These are phyloP conservation scores for Melinopterus prodromus DNA, from an alignment of 2,888 invertebrate genomes.

Conservation along the genomic window DNA sequence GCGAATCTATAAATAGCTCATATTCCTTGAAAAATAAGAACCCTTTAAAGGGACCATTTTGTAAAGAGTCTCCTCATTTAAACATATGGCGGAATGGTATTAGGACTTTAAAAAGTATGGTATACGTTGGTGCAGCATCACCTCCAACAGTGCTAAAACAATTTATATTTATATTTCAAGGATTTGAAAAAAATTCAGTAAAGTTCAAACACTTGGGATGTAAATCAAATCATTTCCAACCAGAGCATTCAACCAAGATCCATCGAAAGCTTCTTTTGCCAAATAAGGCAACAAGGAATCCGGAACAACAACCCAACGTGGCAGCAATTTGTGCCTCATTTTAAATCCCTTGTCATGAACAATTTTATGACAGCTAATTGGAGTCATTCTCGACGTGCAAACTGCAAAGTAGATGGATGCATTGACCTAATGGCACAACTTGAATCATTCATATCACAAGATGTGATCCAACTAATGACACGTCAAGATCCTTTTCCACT, in stretches of 20 bases:
- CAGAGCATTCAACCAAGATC: not conserved
- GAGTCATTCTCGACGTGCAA: not conserved
- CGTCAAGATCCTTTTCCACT: not conserved
- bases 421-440: not conserved
- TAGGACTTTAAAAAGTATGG: not conserved
- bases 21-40: not conserved
- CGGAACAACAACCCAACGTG: not conserved
- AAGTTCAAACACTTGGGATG: not conserved
- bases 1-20: slow-evolving; percentile 18
- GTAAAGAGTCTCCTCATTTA: not conserved
- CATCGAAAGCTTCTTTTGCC: not conserved
- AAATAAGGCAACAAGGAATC: not conserved
- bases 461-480: not conserved
- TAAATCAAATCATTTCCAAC: not conserved
- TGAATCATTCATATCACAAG: too few relatives aligned
- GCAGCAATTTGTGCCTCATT: not conserved
- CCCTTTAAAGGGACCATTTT: slow-evolving; percentile 1
- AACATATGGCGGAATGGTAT: not conserved
- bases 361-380: not conserved
- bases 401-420: not conserved
- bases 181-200: not conserved
- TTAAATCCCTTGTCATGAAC: not conserved
- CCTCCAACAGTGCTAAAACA: not conserved
- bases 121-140: not conserved
- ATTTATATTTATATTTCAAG: not conserved